phyloP scores from a whole-genome alignment of 2,113 vertebrate species.

The Eublepharis macularius region DNA sequence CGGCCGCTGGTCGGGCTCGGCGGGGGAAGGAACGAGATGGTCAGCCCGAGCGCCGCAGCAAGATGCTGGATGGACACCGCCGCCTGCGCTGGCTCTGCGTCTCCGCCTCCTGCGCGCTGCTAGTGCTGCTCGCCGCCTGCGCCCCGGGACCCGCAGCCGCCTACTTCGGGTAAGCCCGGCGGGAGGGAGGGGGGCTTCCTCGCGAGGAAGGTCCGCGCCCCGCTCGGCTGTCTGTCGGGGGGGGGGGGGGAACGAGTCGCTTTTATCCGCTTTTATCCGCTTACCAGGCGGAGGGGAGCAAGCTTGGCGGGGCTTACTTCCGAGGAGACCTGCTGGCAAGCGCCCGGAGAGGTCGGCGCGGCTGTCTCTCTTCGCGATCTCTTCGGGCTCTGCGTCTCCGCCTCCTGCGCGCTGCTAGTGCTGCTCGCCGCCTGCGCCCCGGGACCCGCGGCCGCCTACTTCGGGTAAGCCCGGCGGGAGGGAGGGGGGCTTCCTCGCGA shows the following conservation, averaged over 20 bases:
- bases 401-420: constrained; percentile 65
- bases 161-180: constrained; percentile 84
- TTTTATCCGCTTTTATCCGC: too few relatives aligned
- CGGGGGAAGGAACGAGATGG: constrained; percentile 86
- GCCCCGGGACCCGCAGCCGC: constrained; percentile 80
- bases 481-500: background rate
- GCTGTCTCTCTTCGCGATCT: too few relatives aligned
- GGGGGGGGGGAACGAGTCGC: too few relatives aligned
- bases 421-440: constrained; percentile 72
- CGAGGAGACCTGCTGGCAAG: too few relatives aligned
- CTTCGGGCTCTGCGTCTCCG: constrained; percentile 66
- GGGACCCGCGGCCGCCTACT: constrained; percentile 83
- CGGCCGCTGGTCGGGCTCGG: constrained; percentile 79
- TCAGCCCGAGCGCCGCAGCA: constrained; percentile 90
- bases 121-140: constrained; percentile 62
- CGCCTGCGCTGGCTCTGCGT: constrained; percentile 85
- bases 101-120: constrained; percentile 65
- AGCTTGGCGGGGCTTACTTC: too few relatives aligned
- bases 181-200: background rate
- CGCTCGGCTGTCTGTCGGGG: background rate
- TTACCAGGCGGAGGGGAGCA: too few relatives aligned
- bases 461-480: constrained; percentile 77
- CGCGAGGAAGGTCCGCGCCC: too few relatives aligned
- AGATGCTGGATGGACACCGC: constrained; percentile 94
- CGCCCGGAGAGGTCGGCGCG: rapidly evolving